Percentiles rank a stretch among this genome's conserved stretches.
Evolutionary conservation across 2,888 invertebrate genomes (phyloP).

Genomic region (Nebria salina): DNA sequence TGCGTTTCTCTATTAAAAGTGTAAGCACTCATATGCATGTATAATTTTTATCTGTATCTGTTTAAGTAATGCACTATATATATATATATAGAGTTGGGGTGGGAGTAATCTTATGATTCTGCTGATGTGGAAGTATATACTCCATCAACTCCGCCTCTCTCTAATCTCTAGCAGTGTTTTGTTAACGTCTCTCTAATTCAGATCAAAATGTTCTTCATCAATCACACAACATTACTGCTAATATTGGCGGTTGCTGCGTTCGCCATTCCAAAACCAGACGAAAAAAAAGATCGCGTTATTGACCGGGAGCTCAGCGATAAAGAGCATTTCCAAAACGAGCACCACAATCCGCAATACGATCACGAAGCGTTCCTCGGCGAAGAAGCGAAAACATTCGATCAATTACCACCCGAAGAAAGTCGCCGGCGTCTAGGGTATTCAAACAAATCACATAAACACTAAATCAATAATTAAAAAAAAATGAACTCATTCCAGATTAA

Average conservation of each 20-base stretch:
- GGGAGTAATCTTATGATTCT: too few species aligned
- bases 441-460: too few species aligned
- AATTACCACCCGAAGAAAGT: slow-evolving; percentile 94
- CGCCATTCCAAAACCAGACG: slow-evolving; percentile 79
- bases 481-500: slow-evolving; percentile 70
- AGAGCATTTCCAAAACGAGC: slow-evolving; percentile 81
- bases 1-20: too few species aligned
- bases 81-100: too few species aligned
- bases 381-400: slow-evolving; percentile 91
- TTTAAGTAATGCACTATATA: too few species aligned
- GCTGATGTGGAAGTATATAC: too few species aligned
- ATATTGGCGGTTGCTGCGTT: slow-evolving; percentile 54
- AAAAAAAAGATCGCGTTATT: slow-evolving; percentile 70
- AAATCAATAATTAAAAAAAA: slow-evolving; percentile 48
- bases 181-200: background rate
- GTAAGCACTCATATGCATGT: too few species aligned
- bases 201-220: slow-evolving; percentile 32
- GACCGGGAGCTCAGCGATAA: slow-evolving; percentile 79
- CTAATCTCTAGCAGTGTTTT: too few species aligned
- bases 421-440: slow-evolving; percentile 81
- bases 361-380: slow-evolving; percentile 98
- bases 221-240: slow-evolving; percentile 45
- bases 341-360: slow-evolving; percentile 91
- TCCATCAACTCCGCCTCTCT: too few species aligned
- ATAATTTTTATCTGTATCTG: too few species aligned